phyloP scores from a whole-genome alignment of 2,888 invertebrate genomes.

The Orthosia cruda region DNA sequence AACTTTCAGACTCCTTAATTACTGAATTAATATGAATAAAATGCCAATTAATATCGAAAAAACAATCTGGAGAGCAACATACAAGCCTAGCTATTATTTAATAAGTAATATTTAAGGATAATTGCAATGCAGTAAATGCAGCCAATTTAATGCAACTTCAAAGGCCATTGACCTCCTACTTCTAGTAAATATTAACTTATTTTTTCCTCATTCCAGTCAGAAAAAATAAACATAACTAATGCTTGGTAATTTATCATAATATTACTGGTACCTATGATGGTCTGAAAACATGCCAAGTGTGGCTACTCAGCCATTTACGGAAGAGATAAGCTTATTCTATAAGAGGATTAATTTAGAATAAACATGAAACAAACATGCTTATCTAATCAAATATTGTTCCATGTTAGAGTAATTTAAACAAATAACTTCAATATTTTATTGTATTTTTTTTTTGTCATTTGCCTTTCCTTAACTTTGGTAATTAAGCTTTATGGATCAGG shows the following conservation, averaged over 20 bases:
- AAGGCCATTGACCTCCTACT: slow-evolving; percentile 30
- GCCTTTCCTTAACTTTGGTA: neutral
- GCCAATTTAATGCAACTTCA: slow-evolving; percentile 1
- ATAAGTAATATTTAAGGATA: neutral
- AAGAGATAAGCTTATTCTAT: slow-evolving; percentile 17
- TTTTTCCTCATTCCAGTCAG: slow-evolving; percentile 32
- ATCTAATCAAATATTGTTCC: neutral
- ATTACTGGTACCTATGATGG: neutral
- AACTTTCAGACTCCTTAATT: neutral
- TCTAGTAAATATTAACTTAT: slow-evolving; percentile 23
- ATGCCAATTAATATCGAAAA: neutral
- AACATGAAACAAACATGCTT: slow-evolving; percentile 6
- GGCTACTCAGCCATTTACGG: neutral
- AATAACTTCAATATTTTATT: neutral
- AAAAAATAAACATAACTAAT: slow-evolving; percentile 11
- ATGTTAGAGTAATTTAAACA: neutral
- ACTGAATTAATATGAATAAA: neutral
- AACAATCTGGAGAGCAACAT: neutral
- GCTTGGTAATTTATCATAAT: neutral
- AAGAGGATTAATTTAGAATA: slow-evolving; percentile 9
- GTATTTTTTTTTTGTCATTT: neutral
- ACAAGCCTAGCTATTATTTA: neutral
- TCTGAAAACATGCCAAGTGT: neutral
- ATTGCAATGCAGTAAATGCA: neutral
- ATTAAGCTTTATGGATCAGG: too few species aligned